phyloP scores from a whole-genome alignment of 92 coral and sea anemone species.

The Actinostola sp. region DNA sequence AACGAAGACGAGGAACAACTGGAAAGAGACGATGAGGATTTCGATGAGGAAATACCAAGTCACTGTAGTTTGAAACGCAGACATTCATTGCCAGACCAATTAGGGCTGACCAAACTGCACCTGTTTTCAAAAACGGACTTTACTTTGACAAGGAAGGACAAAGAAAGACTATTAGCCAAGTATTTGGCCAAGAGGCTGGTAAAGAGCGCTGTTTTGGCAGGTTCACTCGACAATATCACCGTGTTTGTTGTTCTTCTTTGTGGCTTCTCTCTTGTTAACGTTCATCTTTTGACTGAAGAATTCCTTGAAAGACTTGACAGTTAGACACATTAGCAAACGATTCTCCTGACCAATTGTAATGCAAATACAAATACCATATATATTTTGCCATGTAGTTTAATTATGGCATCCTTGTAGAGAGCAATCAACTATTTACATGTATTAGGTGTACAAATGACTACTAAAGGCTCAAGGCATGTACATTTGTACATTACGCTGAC shows the following conservation, averaged over 20 bases:
- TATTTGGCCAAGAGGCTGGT: slow-evolving; percentile 81
- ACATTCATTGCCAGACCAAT: slow-evolving; percentile 60
- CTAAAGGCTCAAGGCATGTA: too few species aligned
- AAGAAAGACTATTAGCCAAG: slow-evolving; percentile 79
- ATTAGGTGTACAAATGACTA: too few species aligned
- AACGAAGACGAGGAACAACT: slow-evolving; percentile 4
- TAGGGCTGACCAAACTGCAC: slow-evolving; percentile 44
- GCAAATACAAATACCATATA: not conserved
- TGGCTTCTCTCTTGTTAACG: slow-evolving; percentile 78
- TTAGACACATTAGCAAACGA: not conserved
- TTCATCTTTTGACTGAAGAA: slow-evolving; percentile 53
- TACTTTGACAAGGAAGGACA: slow-evolving; percentile 40
- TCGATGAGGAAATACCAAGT: not conserved
- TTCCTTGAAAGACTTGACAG: slow-evolving; percentile 42
- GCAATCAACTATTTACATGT: too few species aligned
- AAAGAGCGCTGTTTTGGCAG: slow-evolving; percentile 90
- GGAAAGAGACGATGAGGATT: not conserved
- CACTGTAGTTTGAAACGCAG: slow-evolving; percentile 30
- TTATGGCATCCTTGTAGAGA: too few species aligned
- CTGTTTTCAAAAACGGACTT: not conserved
- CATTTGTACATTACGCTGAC: too few species aligned
- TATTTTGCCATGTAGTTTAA: not conserved
- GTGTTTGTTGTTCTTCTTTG: slow-evolving; percentile 80
- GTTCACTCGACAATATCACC: slow-evolving; percentile 73
- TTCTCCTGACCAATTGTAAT: too few species aligned